These are phyloP conservation scores for Oryzias woworae DNA, from an alignment of 2,113 vertebrate species.

Conservation along the genomic window DNA sequence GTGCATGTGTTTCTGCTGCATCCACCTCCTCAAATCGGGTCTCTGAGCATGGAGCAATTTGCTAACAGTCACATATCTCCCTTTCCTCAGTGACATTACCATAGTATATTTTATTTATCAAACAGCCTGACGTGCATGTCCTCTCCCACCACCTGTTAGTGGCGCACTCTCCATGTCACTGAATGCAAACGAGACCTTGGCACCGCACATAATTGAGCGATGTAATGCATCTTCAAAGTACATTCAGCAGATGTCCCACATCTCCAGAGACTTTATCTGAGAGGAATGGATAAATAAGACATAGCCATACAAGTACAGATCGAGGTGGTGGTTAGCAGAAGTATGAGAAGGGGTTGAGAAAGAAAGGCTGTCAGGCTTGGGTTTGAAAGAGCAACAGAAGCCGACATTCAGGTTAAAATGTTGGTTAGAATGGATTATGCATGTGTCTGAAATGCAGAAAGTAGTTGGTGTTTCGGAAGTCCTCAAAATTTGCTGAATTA, in stretches of 20 bases:
- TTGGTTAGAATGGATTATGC: neutral
- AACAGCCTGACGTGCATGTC: slow-evolving; percentile 54
- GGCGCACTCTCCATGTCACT: slow-evolving; percentile 65
- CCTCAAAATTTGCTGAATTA: neutral
- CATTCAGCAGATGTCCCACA: slow-evolving; percentile 73
- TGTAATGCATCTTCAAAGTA: slow-evolving; percentile 74
- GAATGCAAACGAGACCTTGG: slow-evolving; percentile 72
- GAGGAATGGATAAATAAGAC: slow-evolving; percentile 79
- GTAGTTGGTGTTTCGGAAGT: neutral
- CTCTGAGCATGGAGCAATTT: slow-evolving; percentile 40
- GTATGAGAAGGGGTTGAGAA: slow-evolving; percentile 14
- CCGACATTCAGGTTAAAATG: slow-evolving; percentile 2
- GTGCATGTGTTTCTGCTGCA: slow-evolving; percentile 9
- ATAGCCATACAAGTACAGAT: slow-evolving; percentile 64
- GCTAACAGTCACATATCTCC: slow-evolving; percentile 53
- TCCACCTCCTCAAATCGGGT: slow-evolving; percentile 31
- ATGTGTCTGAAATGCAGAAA: neutral
- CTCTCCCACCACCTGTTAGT: slow-evolving; percentile 74
- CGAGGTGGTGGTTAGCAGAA: slow-evolving; percentile 45
- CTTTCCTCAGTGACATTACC: slow-evolving; percentile 61
- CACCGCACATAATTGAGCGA: slow-evolving; percentile 72
- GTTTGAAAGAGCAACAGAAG: slow-evolving; percentile 26
- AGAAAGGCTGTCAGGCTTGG: slow-evolving; percentile 36
- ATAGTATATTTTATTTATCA: slow-evolving; percentile 80
- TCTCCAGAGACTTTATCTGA: slow-evolving; percentile 73